Evolutionary conservation across 2,113 vertebrate species (phyloP), one percentile per base, ranked within the genome.

Genomic region (Amphiprion ocellaris): DNA sequence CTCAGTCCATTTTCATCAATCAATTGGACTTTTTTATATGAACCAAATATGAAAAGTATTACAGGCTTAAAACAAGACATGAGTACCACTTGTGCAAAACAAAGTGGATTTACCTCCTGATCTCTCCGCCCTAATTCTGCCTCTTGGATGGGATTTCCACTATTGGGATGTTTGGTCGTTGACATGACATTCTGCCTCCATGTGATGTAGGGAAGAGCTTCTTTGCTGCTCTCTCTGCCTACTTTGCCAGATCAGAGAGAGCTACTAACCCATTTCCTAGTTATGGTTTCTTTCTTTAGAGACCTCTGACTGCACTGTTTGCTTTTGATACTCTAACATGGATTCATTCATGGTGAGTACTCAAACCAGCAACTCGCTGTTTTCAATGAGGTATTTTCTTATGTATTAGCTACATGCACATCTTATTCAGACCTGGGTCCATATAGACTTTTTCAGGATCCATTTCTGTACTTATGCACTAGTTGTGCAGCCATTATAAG

Each of bases 91-190:
- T 60, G 54, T 24, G 8, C 49, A 77, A 70, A 81, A 69, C 66
- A 67, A 88, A 82, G 64, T 90, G 79, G 79, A 92, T 89, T 87
- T 86, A 68, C 30, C 21, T 52, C 54, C 49, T 77, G 59, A 83
- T 64, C 74, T 74, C 41, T 69, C 60, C 10, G 54, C 59, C 82
- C 54, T 85, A 86, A 92, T 89, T 83, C 88, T n/a, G 12, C 66
- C 74, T 87, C 75, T 87, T 90, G 74, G 85, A 90, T 79, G 63
- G 64, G 59, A 71, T 91, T 89, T 89, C 55, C 50, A 76, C 39
- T 68, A 58, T 28, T 74, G 52, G 70, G 64, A 84, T 81, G 69
- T 85, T 82, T 64, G 70, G 54, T 63, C 17, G 12, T 60, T 74
- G 71, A 82, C 54, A 41, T 87, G 66, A 69, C 73, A 33, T 77